A percentile compares a stretch with the other conserved stretches of the same genome.
Conservation (phyloP, 2,797 vertebrate genomes). For the Crocodylus rhombifer region DNA sequence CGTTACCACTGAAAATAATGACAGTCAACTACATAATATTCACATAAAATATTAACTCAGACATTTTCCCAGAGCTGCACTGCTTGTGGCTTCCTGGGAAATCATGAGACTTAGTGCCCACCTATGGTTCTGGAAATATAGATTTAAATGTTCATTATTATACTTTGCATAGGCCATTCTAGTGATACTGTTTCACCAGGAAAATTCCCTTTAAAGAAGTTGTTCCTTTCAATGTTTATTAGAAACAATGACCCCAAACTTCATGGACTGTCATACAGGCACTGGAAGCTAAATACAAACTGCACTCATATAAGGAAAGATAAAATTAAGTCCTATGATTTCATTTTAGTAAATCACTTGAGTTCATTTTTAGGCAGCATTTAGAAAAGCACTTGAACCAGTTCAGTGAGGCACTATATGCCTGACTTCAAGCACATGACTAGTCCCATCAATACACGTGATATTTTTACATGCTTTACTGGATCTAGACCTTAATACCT, state of each 20-base stretch:
- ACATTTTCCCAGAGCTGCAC: not conserved
- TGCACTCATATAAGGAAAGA: not conserved
- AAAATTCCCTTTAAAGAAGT: not conserved
- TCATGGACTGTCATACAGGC: not conserved
- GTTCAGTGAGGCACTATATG: not conserved
- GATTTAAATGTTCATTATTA: not conserved
- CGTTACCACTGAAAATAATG: not conserved
- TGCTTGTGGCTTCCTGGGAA: not conserved
- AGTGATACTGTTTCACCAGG: not conserved
- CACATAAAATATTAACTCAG: not conserved
- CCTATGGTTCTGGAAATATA: not conserved
- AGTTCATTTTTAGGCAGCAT: not conserved
- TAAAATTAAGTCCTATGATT: not conserved
- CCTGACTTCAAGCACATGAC: not conserved
- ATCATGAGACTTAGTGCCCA: not conserved
- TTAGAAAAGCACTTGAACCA: not conserved
- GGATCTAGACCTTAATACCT: not conserved
- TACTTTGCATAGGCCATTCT: not conserved
- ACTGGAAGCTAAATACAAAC: not conserved
- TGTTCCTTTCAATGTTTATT: not conserved
- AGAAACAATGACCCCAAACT: not conserved
- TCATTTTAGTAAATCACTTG: not conserved
- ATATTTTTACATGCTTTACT: not conserved
- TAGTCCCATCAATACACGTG: not conserved
- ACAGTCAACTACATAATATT: not conserved